Conservation (phyloP, 2,797 vertebrate genomes). For the Sebastes diaconus region DNA sequence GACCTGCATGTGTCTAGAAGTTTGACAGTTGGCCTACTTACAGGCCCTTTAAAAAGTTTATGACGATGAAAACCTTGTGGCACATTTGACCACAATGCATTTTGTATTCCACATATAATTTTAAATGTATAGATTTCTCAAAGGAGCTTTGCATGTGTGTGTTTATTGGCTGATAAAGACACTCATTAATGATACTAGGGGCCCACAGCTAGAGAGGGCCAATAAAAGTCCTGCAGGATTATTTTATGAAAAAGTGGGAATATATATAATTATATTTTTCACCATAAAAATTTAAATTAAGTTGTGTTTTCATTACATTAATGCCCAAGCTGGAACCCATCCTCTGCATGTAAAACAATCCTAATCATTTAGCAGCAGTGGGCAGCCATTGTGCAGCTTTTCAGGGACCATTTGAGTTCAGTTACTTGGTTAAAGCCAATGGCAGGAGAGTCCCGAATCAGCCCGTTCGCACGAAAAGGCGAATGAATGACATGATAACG, state of each 20-base stretch:
- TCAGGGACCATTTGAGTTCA: not conserved
- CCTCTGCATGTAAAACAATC: not conserved
- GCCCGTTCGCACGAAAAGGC: too few relatives aligned
- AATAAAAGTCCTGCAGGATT: not conserved
- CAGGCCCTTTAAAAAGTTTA: not conserved
- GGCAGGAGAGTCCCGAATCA: not conserved
- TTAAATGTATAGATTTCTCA: not conserved
- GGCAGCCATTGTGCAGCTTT: not conserved
- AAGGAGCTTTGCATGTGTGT: not conserved
- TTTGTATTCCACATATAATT: not conserved
- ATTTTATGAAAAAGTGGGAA: not conserved
- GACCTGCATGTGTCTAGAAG: not conserved
- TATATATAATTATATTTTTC: not conserved
- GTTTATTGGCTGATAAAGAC: not conserved
- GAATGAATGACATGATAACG: too few relatives aligned
- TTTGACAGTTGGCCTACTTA: constrained; percentile 1
- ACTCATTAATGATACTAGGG: not conserved
- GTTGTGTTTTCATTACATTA: not conserved
- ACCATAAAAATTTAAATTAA: not conserved
- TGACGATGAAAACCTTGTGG: constrained; percentile 6
- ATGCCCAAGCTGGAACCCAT: not conserved
- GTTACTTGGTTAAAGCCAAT: not conserved
- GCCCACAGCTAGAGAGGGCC: not conserved
- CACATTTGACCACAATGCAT: not conserved
- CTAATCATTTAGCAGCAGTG: not conserved